phyloP scores from a whole-genome alignment of 1,140 invertebrate species.

The Cryptotermes secundus region DNA sequence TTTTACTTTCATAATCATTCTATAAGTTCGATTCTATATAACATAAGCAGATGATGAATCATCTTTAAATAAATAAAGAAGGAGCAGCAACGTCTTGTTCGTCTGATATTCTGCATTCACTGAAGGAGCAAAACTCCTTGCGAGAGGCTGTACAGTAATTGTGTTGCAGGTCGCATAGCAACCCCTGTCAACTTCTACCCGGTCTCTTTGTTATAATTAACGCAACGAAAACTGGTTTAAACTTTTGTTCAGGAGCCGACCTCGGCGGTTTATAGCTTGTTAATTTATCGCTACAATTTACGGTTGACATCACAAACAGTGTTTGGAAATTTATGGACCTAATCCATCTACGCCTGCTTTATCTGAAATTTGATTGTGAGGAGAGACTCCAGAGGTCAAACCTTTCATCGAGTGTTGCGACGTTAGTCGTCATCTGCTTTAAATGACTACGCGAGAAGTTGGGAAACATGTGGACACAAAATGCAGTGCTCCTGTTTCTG shows the following conservation, averaged over 20 bases:
- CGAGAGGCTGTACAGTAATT: neutral
- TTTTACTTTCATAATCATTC: too few relatives aligned
- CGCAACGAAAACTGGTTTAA: neutral
- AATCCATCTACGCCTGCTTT: neutral
- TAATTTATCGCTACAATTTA: slow-evolving; percentile 11
- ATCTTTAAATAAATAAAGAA: too few relatives aligned
- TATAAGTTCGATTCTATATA: too few relatives aligned
- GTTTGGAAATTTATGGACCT: neutral
- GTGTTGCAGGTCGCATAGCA: neutral
- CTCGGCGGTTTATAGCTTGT: neutral
- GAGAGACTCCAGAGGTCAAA: too few relatives aligned
- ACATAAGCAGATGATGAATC: too few relatives aligned
- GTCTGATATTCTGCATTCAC: too few relatives aligned
- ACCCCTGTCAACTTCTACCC: neutral
- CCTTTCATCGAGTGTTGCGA: neutral
- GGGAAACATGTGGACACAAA: too few relatives aligned
- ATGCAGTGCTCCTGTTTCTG: too few relatives aligned
- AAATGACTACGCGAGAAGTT: too few relatives aligned
- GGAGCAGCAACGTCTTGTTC: too few relatives aligned
- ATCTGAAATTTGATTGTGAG: neutral
- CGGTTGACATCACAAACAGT: neutral
- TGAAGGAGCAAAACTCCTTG: too few relatives aligned
- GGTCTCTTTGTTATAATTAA: neutral
- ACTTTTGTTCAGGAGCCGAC: neutral
- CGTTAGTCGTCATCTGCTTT: neutral